phyloP scores from a whole-genome alignment of 2,113 vertebrate species.

The Xenopus borealis region DNA sequence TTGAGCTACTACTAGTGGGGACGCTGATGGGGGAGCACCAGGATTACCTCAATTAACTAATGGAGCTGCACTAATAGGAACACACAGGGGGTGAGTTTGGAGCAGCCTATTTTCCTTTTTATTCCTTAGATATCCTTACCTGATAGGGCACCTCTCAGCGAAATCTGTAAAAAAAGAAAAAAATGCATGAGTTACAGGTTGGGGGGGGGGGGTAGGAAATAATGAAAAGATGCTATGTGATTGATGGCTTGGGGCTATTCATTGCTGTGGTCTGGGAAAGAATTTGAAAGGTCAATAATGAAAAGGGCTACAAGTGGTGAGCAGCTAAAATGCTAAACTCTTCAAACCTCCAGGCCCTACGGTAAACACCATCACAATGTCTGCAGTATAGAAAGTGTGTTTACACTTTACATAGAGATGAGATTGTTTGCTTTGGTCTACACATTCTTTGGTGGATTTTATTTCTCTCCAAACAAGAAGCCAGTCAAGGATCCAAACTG shows the following conservation, averaged over 20 bases:
- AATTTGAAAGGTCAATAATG: background rate
- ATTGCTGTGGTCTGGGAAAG: background rate
- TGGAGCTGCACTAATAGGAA: too few relatives aligned
- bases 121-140: conserved; percentile 57
- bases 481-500: background rate
- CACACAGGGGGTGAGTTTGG: too few relatives aligned
- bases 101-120: too few relatives aligned
- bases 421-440: background rate
- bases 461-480: background rate
- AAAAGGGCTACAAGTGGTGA: background rate
- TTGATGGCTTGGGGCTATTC: background rate
- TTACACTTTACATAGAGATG: background rate
- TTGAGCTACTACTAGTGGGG: too few relatives aligned
- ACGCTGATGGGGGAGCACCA: too few relatives aligned
- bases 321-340: too few relatives aligned
- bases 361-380: background rate
- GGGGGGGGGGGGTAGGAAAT: background rate
- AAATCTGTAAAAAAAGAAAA: conserved; percentile 55
- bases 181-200: background rate
- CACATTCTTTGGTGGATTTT: too few relatives aligned
- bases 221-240: conserved; percentile 2
- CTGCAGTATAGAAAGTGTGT: background rate
- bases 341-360: background rate
- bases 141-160: conserved; percentile 63
- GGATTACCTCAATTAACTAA: too few relatives aligned